Evolutionary conservation across 2,797 vertebrate species (phyloP), one percentile per base, ranked within the genome.

Genomic region (Galaxias olidus): DNA sequence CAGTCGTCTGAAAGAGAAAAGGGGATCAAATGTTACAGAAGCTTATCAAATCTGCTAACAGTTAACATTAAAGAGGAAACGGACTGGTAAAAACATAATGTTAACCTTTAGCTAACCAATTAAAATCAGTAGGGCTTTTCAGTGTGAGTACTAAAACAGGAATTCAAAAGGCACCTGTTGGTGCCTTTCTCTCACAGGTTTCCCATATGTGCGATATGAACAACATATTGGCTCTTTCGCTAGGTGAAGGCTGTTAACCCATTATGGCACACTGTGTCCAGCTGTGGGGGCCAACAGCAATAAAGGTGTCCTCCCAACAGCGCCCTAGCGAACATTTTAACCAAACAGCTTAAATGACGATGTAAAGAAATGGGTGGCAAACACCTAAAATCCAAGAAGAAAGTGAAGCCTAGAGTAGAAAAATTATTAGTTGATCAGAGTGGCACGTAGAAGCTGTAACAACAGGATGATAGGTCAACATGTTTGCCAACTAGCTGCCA

Each of bases 321-420:
- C 48, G 54, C 49, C 51, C 48, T 13, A 73, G 61, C 73, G 77
- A 69, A 76, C 54, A 67, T 79, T 81, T 74, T 68, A 77, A 41
- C 14, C 20, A 44, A 62, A 62, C 66, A 67, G 53, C 55, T 63
- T 57, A 55, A 67, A 45, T 18, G 46, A 76, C 53, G 67, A 70
- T 48, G 53, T 52, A 10, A 41, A 19, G 68, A 65, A 60, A 75
- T 53, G 54, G 40, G 14, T 64, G 13, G 41, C 20, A 17, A 44
- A 52, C 48, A 59, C 69, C 80, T 62, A 1, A 6, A 44, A 76
- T 71, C 62, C 75, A 61, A 69, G 68, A 67, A 19, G 65, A 50
- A 72, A 68, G 30, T 30, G 30, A 30, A 30, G 30, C 30, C 30
- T 6, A 30, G 30, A 30, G 30, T 30, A 30, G 30, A 30, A 30